These are phyloP conservation scores for Macrosiphum euphorbiae DNA, from an alignment of 2,888 invertebrate species.

Conservation along the genomic window DNA sequence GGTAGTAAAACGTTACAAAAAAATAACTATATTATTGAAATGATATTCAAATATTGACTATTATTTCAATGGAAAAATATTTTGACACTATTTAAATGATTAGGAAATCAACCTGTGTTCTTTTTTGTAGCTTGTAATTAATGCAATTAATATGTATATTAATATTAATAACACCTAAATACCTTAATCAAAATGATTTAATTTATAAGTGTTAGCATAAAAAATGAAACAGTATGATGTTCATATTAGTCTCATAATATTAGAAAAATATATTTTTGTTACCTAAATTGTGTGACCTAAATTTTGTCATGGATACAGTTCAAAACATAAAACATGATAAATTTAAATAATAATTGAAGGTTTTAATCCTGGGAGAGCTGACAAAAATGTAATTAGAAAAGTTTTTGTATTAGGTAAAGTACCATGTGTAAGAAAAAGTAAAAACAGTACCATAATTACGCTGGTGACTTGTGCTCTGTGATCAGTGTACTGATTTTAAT, in stretches of 20 bases:
- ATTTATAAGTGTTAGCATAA: background rate
- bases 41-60: too few species aligned
- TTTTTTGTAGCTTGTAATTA: background rate
- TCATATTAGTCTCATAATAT: background rate
- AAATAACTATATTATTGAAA: background rate
- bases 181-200: background rate
- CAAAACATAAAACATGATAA: background rate
- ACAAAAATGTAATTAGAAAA: background rate
- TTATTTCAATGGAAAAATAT: background rate
- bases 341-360: background rate
- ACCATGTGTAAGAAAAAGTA: background rate
- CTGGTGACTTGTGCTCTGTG: background rate
- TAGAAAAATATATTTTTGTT: too few species aligned
- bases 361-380: background rate
- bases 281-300: background rate
- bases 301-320: background rate
- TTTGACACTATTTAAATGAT: background rate
- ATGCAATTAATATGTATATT: background rate
- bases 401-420: background rate
- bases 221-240: background rate
- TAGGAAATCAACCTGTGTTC: background rate
- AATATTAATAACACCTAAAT: background rate
- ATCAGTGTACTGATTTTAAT: too few species aligned
- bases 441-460: background rate
- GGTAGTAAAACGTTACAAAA: background rate